Conservation (phyloP, 2,888 invertebrate genomes). For the Vesta saturnalis region DNA sequence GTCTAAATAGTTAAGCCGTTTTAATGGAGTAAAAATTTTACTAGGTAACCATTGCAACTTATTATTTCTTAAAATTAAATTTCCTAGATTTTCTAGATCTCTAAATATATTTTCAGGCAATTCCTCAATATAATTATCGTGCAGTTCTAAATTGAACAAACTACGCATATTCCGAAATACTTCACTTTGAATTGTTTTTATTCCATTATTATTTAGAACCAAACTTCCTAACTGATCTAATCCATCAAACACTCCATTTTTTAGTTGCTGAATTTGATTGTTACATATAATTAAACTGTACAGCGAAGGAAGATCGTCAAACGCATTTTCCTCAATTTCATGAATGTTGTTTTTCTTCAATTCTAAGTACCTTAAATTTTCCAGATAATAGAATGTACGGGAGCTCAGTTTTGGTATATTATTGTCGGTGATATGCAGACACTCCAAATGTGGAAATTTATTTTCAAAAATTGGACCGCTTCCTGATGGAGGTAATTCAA, state of each 20-base stretch:
- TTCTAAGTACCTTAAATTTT: not conserved
- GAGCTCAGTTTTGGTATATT: not conserved
- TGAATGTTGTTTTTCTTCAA: not conserved
- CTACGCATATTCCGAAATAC: not conserved
- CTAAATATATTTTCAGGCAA: not conserved
- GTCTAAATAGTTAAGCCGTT: not conserved
- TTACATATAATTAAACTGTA: not conserved
- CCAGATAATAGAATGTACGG: slow-evolving; percentile 3
- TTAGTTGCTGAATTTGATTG: not conserved
- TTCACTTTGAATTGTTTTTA: not conserved
- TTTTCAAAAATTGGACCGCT: not conserved
- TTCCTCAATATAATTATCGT: not conserved
- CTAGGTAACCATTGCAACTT: not conserved
- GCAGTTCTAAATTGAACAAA: not conserved
- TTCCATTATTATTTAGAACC: not conserved
- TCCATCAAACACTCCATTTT: not conserved
- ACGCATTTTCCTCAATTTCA: not conserved
- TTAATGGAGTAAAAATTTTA: not conserved
- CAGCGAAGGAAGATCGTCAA: slow-evolving; percentile 4
- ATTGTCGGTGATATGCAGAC: not conserved
- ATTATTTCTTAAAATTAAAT: not conserved
- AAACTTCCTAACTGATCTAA: not conserved
- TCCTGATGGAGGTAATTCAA: not conserved
- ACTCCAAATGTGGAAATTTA: not conserved
- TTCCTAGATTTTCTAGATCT: slow-evolving; percentile 4